These are phyloP conservation scores for Hoplodrina blanda DNA, from an alignment of 2,888 invertebrate species.

Conservation along the genomic window DNA sequence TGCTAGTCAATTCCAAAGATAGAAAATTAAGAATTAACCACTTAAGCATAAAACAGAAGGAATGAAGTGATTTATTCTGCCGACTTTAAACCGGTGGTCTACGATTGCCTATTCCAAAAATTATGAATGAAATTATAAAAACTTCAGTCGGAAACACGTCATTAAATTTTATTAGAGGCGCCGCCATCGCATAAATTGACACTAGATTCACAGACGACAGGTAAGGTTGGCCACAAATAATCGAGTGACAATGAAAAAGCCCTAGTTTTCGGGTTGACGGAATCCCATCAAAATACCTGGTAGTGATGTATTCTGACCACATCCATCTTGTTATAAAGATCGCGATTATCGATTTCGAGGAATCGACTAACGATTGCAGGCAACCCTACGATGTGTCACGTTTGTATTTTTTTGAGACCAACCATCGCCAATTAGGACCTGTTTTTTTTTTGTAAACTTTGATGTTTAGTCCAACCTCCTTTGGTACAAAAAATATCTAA, in stretches of 20 bases:
- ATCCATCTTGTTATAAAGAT: constrained; percentile 64
- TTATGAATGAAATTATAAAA: constrained; percentile 64
- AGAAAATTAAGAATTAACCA: constrained; percentile 31
- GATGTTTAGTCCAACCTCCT: not conserved
- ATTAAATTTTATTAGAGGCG: constrained; percentile 70
- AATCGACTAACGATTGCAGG: constrained; percentile 68
- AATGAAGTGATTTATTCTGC: constrained; percentile 61
- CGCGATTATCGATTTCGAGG: constrained; percentile 68
- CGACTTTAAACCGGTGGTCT: constrained; percentile 46
- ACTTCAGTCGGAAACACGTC: constrained; percentile 63
- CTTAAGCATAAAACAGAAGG: constrained; percentile 37
- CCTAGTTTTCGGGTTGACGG: constrained; percentile 67
- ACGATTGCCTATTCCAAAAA: constrained; percentile 55
- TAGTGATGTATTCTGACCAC: constrained; percentile 65
- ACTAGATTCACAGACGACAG: constrained; percentile 80
- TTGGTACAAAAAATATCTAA: not conserved
- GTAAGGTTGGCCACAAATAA: constrained; percentile 65
- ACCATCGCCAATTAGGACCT: constrained; percentile 50
- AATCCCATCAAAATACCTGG: constrained; percentile 77
- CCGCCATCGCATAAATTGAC: constrained; percentile 77
- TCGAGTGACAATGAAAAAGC: constrained; percentile 45
- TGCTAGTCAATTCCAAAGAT: constrained; percentile 41
- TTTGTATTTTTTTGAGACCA: constrained; percentile 52
- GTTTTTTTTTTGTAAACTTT: constrained; percentile 21
- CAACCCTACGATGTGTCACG: constrained; percentile 56